A percentile compares a stretch with the other conserved stretches of the same genome.
Conservation (phyloP, 1,140 invertebrate genomes). For the Lordiphosa collinella region DNA sequence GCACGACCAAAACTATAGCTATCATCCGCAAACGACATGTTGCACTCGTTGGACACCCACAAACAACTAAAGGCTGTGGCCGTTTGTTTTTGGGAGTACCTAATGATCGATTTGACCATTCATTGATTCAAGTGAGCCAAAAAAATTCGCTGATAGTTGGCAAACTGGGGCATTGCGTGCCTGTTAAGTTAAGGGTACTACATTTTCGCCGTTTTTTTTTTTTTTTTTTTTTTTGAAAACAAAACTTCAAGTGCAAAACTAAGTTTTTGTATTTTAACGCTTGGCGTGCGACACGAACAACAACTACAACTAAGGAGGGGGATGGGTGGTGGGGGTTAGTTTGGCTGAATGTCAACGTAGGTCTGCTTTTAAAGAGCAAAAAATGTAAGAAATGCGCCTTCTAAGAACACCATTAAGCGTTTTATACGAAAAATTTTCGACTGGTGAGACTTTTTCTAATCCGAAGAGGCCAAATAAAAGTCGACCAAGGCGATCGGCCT, state of each 20-base stretch:
- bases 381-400: too few species aligned
- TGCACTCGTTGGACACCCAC: conserved; percentile 13
- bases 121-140: conserved; percentile 19
- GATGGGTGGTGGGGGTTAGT: background rate
- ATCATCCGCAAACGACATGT: conserved; percentile 67
- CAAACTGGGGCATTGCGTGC: conserved; percentile 9
- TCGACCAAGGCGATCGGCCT: too few species aligned
- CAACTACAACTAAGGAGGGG: conserved; percentile 1
- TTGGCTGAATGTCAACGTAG: conserved; percentile 42
- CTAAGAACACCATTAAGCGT: too few species aligned
- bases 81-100: background rate
- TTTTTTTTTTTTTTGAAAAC: conserved; percentile 1
- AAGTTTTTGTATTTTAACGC: conserved; percentile 16
- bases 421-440: too few species aligned
- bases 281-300: conserved; percentile 61
- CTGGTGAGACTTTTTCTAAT: too few species aligned
- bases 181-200: background rate
- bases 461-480: too few species aligned
- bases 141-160: background rate
- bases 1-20: conserved; percentile 61
- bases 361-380: too few species aligned
- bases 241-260: conserved; percentile 7
- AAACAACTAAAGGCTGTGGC: conserved; percentile 12
- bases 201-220: background rate
- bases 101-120: conserved; percentile 46